Conservation (phyloP, 2,888 invertebrate genomes). For the Barypeithes pellucidus region DNA sequence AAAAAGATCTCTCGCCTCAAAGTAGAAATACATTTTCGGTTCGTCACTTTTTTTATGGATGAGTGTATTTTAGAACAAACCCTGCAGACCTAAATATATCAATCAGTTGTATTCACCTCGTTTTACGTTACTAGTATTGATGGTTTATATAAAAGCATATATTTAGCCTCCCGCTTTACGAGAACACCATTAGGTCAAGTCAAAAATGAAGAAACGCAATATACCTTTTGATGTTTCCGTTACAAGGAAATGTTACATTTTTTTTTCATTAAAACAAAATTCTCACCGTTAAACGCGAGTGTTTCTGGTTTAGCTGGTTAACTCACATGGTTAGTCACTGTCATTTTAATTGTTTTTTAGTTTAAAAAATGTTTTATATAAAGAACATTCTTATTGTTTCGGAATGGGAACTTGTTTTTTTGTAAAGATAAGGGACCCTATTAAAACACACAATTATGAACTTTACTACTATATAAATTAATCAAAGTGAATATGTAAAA, state of each 20-base stretch:
- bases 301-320: conserved; percentile 9
- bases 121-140: no score
- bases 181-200: no score
- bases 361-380: conserved; percentile 8
- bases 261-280: conserved; percentile 3
- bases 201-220: no score
- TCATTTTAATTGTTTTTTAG: conserved; percentile 7
- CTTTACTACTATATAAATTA: conserved; percentile 6
- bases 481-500: not conserved
- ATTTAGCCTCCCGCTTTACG: no score
- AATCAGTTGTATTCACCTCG: no score
- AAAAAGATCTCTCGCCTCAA: no score
- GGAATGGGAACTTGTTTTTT: conserved; percentile 23
- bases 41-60: no score
- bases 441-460: conserved; percentile 3
- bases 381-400: conserved; percentile 14
- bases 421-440: conserved; percentile 23
- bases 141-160: no score
- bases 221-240: not conserved
- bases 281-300: conserved; percentile 6
- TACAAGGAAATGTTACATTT: not conserved
- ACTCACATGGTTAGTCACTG: conserved; percentile 20
- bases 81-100: no score
- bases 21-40: no score
- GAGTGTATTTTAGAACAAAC: no score